Base-by-base conservation (phyloP, 2,888 invertebrate genomes). In the Artemia sinica region DNA sequence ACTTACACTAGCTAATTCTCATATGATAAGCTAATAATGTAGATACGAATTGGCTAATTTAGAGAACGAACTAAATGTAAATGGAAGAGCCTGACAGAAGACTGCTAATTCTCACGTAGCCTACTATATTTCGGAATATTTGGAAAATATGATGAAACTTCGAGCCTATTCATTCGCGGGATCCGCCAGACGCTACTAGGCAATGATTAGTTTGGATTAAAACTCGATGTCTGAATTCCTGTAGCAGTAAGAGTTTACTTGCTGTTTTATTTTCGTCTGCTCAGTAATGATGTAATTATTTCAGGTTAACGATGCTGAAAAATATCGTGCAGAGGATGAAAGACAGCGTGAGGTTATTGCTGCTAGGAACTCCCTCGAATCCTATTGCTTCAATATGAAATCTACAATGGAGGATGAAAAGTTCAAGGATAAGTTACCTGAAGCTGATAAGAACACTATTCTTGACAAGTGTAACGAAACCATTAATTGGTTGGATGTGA, bases 331-430 rank as follows among this genome's bases (percentile, higher is more conserved):
- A 65, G 82, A 84, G 69, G 85, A 85, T 75, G 82, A 82, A 70
- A 76, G 77, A 69, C 81, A 81, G 73, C 77, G 78, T 70, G 79
- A 79, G 70, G 74, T 76, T 14, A 78, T 91, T 78, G 81, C 87
- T 70, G 86, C 91, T 71, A 92, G 91, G 84, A 89, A 91, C 77
- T 84, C 84, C 1, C 81, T 94, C 68, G 89, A 95, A 79, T 87
- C 89, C 1, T 93, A 92, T 78, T 85, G 89, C 79, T 94, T 90
- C 82, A 89, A 90, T 83, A 91, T 97, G 87, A 97, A 97, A 85
- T 87, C 89, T 73, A 89, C 90, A 72, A 70, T 76, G 78, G 95
- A 96, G 77, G 96, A 95, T 76, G 94, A 95, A 74, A 94, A 94
- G 78, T 82, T 94, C 72, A 94, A 95, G 81, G 89, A 87, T 77